Base-by-base conservation (phyloP, 2,797 vertebrate genomes). In the Hephaestus fuliginosus region DNA sequence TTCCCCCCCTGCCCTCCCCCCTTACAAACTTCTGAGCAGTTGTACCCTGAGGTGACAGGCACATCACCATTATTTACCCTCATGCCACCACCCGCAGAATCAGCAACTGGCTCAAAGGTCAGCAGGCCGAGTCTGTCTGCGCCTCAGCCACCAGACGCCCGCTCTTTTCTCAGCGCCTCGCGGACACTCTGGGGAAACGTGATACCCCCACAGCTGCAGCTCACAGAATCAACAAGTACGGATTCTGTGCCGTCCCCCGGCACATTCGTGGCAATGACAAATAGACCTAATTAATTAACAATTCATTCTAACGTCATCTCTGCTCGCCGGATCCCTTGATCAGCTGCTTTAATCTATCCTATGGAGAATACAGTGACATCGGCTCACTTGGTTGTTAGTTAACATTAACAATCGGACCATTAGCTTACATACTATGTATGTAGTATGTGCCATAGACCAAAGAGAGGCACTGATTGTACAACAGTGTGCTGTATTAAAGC, bases 41-140 rank as follows among this genome's bases (percentile, higher is more conserved):
- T 87, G 88, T 84, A 79, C 73, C 84, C 86, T 39, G 81, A 95
- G 94, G 94, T 95, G 92, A 92, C 91, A 89, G 89, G 86, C 91
- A 36, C 58, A 78, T 90, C 88, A 88, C 80, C 87, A 88, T 91
- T 93, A 93, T 94, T 94, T 91, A 93, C 90, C 85, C 90, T 86
- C 81, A 77, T 64, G 69, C 83, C 70, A 39, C 88, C 83, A 86
- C 90, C 80, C 66, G 74, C 82, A 81, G 72, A 84, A 93, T 91
- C 91, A 84, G 86, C 89, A 87, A 88, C 90, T 85, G 91, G 84
- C 89, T 83, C 81, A 93, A 92, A 92, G 93, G 93, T 92, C 93
- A 93, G 60, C 52, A 30, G 82, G 82, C 83, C 67, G 41, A 52
- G 84, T 88, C 84, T 82, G 85, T 87, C 84, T 81, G 78, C 41